These are phyloP conservation scores for Adineta ricciae DNA, from an alignment of 2,888 invertebrate species.

Conservation along the genomic window DNA sequence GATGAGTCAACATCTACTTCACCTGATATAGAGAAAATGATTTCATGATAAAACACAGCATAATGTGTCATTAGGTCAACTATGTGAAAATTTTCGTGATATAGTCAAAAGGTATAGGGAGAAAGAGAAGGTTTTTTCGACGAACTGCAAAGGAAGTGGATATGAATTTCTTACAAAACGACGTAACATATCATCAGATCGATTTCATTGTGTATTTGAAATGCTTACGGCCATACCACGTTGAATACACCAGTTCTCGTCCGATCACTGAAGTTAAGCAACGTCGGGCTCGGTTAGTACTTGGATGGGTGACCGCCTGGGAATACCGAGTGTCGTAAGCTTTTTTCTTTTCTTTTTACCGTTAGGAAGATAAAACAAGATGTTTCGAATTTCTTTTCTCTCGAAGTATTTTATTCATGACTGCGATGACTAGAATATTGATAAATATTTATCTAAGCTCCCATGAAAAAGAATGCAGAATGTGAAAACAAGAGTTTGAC, in stretches of 20 bases:
- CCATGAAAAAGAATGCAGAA: no score
- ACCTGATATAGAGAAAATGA: not conserved
- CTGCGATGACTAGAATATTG: no score
- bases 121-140: no score
- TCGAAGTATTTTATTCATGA: no score
- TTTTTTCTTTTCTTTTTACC: not conserved
- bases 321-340: slow-evolving; percentile 15
- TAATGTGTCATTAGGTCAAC: not conserved
- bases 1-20: not conserved
- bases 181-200: not conserved
- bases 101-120: no score
- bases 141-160: no score
- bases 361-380: no score
- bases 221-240: slow-evolving; percentile 11
- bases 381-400: no score
- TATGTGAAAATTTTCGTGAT: not conserved
- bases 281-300: slow-evolving; percentile 15
- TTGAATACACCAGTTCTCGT: slow-evolving; percentile 15
- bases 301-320: slow-evolving; percentile 15
- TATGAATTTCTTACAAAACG: not conserved
- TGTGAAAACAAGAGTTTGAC: no score
- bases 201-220: not conserved
- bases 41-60: not conserved
- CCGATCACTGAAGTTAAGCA: slow-evolving; percentile 15
- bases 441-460: no score